Percentiles rank a stretch among this genome's conserved stretches.
Evolutionary conservation across 1,140 invertebrate species (phyloP).

Genomic region (Helicoverpa zea): DNA sequence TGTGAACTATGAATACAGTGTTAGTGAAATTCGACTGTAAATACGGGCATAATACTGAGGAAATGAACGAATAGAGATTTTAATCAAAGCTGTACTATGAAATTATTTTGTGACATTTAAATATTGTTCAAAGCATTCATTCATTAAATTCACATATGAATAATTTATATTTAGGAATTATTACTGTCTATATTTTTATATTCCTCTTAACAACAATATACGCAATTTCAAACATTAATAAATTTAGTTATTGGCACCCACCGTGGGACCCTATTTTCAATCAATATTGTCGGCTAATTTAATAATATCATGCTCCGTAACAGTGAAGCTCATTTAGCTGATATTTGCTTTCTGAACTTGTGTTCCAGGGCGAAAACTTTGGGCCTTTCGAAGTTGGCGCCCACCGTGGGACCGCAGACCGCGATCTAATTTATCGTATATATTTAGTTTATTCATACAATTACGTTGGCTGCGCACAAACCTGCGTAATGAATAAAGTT

Average conservation of each 20-base stretch:
- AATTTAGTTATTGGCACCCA: conserved; percentile 13
- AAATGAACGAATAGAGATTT: background rate
- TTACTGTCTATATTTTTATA: background rate
- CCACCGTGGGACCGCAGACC: conserved; percentile 12
- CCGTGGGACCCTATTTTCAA: background rate
- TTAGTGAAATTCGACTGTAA: background rate
- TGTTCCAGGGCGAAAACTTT: background rate
- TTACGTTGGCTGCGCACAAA: conserved; percentile 13
- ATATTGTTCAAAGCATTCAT: no score
- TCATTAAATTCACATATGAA: no score
- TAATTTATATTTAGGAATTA: no score
- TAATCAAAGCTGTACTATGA: background rate
- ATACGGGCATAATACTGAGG: background rate
- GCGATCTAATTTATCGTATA: conserved; percentile 21
- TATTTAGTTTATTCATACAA: conserved; percentile 38
- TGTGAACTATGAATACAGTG: background rate
- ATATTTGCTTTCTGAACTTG: conserved; percentile 22
- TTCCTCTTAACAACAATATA: no score
- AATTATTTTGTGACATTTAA: background rate
- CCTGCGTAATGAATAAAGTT: conserved; percentile 38
- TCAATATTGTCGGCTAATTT: background rate
- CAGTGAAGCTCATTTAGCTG: background rate
- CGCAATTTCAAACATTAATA: background rate
- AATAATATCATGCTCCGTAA: conserved; percentile 5
- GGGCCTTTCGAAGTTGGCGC: conserved; percentile 22